These are phyloP conservation scores for Radopholus similis DNA, from an alignment of 1,140 invertebrate genomes.

Conservation along the genomic window DNA sequence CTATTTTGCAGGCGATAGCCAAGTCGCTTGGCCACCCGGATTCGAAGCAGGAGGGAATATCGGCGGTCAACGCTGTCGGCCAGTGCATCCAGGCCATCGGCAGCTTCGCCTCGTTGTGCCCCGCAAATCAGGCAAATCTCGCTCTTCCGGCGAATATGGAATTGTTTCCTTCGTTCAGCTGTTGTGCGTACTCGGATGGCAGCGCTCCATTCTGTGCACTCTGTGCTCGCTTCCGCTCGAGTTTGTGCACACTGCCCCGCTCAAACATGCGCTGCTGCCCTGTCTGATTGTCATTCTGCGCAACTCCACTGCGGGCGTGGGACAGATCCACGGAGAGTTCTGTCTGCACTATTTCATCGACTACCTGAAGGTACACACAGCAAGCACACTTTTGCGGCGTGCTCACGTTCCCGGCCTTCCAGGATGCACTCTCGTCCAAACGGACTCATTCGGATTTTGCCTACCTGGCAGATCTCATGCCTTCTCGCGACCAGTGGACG, in stretches of 20 bases:
- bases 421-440: no score
- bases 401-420: no score
- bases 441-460: no score
- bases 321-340: conserved; percentile 8
- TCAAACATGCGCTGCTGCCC: not conserved
- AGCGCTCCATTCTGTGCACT: conserved; percentile 3
- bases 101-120: not conserved
- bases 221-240: conserved; percentile 16
- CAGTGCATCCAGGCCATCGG: not conserved
- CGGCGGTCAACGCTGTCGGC: not conserved
- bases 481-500: no score
- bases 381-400: no score
- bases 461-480: no score
- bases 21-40: no score
- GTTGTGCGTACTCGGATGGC: conserved; percentile 19
- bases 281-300: conserved; percentile 6
- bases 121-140: not conserved
- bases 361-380: conserved; percentile 14
- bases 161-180: not conserved
- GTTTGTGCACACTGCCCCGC: conserved; percentile 1
- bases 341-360: conserved; percentile 4
- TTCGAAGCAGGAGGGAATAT: not conserved
- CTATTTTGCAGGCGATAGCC: not conserved
- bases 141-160: no score
- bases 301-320: not conserved